Evolutionary conservation across 2,888 invertebrate genomes (phyloP).

Genomic region (Meiosimyza platycephala): DNA sequence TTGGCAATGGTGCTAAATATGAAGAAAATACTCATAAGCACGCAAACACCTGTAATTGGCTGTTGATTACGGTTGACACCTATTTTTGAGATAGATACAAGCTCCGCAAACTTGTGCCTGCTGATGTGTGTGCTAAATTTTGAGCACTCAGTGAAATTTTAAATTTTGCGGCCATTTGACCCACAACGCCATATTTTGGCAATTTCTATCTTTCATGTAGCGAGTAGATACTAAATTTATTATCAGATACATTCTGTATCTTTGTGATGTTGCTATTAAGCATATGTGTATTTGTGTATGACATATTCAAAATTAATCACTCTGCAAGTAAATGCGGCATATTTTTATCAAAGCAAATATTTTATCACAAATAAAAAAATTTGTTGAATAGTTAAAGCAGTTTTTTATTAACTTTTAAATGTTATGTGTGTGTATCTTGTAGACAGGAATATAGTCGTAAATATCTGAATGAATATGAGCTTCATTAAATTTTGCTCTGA

Average conservation of each 20-base stretch:
- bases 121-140: constrained; percentile 2
- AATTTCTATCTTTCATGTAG: not conserved
- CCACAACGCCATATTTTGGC: not conserved
- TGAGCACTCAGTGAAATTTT: not conserved
- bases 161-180: not conserved
- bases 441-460: no score
- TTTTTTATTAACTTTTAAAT: no score
- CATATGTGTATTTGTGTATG: no score
- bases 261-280: not conserved
- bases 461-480: no score
- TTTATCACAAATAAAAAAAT: no score
- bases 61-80: constrained; percentile 11
- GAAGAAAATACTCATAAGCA: not conserved
- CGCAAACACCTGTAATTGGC: constrained; percentile 30
- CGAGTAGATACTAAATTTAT: not conserved
- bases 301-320: no score
- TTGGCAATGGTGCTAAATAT: not conserved
- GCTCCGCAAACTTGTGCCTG: not conserved
- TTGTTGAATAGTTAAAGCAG: no score
- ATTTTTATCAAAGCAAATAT: no score
- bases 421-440: no score
- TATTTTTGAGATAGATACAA: constrained; percentile 8
- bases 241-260: not conserved
- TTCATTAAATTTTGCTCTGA: no score
- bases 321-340: no score